Base-by-base conservation (phyloP, 1,140 invertebrate species). In the Drosophila erecta region DNA sequence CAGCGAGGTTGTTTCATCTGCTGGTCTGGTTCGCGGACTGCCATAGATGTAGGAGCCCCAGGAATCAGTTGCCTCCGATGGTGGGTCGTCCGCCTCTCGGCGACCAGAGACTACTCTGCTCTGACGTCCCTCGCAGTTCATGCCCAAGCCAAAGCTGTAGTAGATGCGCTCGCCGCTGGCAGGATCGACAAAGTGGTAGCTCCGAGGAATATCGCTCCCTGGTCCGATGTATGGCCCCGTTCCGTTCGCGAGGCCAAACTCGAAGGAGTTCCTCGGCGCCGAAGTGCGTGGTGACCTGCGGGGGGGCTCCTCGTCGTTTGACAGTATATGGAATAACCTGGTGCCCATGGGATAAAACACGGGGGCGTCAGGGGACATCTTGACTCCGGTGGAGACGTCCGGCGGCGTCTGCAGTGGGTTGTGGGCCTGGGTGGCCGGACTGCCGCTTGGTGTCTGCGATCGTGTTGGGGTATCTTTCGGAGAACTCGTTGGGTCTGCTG, bases 131-230 rank as follows among this genome's bases (percentile, higher is more conserved):
- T 38, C 37, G 14, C 3, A 14, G 11, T 44, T 5, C 69, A 73
- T 73, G 7, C 71, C 58, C 44, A 64, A 11, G 0, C 71, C 71
- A 11, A 74, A 74, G 38, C 43, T 64, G 30, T 75, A 64, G n/a
- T 17, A 40, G 53, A 73, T 75, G 6, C 7, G 43, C 12, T 64
- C 58, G 2, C 30, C 30, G 8, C 10, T 33, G 10, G 4, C 1
- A 1, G n/a, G 11, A 17, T 50, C 8, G 7, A 33, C 27, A 15
- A 20, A 46, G 4, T 40, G 22, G 37, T 59, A 41, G 15, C 49
- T 69, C 27, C 51, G 40, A 14, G n/a, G 56, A 49, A 57, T 55
- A 47, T 79, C 27, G 38, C 61, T 33, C 40, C 60, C 58, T 24
- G 57, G 49, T 17, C 49, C 49, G 15, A 51, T 51, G 15, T 51